A percentile compares a stretch with the other conserved stretches of the same genome.
phyloP scores from a whole-genome alignment of 2,888 invertebrate genomes.

The Melieria omissa region DNA sequence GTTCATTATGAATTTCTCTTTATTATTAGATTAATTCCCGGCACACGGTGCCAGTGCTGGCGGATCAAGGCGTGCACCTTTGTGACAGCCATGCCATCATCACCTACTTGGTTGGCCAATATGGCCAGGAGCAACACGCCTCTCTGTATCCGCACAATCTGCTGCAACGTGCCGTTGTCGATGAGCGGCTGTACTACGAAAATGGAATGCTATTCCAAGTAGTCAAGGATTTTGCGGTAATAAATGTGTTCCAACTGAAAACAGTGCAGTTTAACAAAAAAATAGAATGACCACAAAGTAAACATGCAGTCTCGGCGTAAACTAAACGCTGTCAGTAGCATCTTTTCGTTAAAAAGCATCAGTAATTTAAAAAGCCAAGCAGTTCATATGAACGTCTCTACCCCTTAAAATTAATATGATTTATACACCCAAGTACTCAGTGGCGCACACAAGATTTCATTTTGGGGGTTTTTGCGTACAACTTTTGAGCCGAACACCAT shows the following conservation, averaged over 20 bases:
- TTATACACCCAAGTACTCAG: too few relatives aligned
- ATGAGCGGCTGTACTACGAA: conserved; percentile 69
- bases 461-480: too few relatives aligned
- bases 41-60: conserved; percentile 69
- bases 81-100: conserved; percentile 68
- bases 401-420: too few relatives aligned
- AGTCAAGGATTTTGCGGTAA: conserved; percentile 64
- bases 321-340: too few relatives aligned
- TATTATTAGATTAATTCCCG: conserved; percentile 68
- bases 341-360: too few relatives aligned
- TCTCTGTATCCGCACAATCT: conserved; percentile 69
- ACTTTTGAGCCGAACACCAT: too few relatives aligned
- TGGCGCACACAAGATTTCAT: too few relatives aligned
- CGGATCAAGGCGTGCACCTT: conserved; percentile 66
- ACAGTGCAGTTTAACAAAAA: neutral
- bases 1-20: neutral
- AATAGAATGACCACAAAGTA: neutral
- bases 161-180: conserved; percentile 66
- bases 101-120: conserved; percentile 67
- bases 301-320: too few relatives aligned
- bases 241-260: conserved; percentile 39
- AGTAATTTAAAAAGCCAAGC: too few relatives aligned
- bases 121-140: conserved; percentile 65
- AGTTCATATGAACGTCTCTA: too few relatives aligned
- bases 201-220: conserved; percentile 65